These are phyloP conservation scores for Drosophila erecta DNA, from an alignment of 1,140 invertebrate genomes.

Conservation along the genomic window DNA sequence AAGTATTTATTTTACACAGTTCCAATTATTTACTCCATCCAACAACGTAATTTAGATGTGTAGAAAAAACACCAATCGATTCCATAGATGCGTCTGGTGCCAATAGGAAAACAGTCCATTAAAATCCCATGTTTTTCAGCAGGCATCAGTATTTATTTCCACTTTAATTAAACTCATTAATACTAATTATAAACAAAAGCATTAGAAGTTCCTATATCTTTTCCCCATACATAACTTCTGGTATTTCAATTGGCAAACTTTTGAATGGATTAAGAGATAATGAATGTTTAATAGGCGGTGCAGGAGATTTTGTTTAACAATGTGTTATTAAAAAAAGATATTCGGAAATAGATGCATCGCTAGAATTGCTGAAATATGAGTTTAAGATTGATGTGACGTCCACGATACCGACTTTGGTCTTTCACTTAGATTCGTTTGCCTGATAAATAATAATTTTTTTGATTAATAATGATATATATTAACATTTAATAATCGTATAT, in stretches of 20 bases:
- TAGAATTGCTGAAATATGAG: conserved; percentile 22
- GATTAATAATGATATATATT: conserved; percentile 53
- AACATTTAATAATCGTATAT: conserved; percentile 54
- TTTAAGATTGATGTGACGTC: conserved; percentile 16
- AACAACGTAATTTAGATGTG: too few relatives aligned
- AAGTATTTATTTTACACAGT: neutral
- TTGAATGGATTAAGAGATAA: conserved; percentile 36
- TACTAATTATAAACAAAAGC: conserved; percentile 38
- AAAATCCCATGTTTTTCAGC: conserved; percentile 12
- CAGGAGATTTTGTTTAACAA: conserved; percentile 40
- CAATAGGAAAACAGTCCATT: neutral
- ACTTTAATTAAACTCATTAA: conserved; percentile 32
- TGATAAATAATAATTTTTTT: conserved; percentile 42
- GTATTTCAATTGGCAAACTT: conserved; percentile 42
- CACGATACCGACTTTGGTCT: conserved; percentile 34
- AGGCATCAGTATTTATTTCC: conserved; percentile 40
- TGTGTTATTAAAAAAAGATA: conserved; percentile 19
- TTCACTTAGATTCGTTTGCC: conserved; percentile 30
- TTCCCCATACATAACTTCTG: conserved; percentile 3
- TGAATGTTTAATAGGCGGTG: conserved; percentile 19
- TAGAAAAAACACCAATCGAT: too few relatives aligned
- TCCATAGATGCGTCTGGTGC: neutral
- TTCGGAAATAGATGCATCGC: conserved; percentile 12
- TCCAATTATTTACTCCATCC: too few relatives aligned
- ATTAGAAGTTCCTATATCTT: conserved; percentile 7